phyloP scores from a whole-genome alignment of 2,888 invertebrate species.

The Bembecia ichneumoniformis region DNA sequence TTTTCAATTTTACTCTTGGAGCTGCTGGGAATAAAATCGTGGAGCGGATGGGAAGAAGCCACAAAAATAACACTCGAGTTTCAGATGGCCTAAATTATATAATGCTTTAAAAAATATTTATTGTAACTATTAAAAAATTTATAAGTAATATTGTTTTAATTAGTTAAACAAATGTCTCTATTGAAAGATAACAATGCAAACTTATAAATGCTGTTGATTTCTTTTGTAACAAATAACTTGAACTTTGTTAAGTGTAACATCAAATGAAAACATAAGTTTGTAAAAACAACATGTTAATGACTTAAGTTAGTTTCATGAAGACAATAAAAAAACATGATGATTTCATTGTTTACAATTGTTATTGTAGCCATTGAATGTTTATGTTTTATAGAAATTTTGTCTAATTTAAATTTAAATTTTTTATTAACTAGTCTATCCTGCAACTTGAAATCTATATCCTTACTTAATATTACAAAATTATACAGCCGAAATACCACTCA shows the following conservation, averaged over 20 bases:
- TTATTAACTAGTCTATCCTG: no score
- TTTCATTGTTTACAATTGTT: background rate
- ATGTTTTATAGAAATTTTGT: no score
- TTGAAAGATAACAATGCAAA: background rate
- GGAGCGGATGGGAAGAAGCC: no score
- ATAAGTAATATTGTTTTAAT: background rate
- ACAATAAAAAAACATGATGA: background rate
- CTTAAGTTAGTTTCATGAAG: conserved; percentile 9
- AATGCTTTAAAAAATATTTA: background rate
- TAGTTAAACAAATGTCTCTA: no score
- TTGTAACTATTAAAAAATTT: background rate
- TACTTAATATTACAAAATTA: no score
- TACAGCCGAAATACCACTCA: no score
- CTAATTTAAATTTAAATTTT: no score
- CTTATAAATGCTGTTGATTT: conserved; percentile 4
- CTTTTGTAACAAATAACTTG: conserved; percentile 19
- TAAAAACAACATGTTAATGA: conserved; percentile 17
- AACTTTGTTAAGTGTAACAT: conserved; percentile 4
- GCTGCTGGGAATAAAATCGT: no score
- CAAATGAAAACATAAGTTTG: conserved; percentile 20
- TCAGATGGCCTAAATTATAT: no score
- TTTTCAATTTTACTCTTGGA: no score
- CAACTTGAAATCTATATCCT: no score
- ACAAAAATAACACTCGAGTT: no score
- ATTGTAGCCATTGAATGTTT: background rate